Percentiles rank a stretch among this genome's conserved stretches.
Conservation (phyloP, 1,140 invertebrate species). For the Oncopeltus fasciatus region DNA sequence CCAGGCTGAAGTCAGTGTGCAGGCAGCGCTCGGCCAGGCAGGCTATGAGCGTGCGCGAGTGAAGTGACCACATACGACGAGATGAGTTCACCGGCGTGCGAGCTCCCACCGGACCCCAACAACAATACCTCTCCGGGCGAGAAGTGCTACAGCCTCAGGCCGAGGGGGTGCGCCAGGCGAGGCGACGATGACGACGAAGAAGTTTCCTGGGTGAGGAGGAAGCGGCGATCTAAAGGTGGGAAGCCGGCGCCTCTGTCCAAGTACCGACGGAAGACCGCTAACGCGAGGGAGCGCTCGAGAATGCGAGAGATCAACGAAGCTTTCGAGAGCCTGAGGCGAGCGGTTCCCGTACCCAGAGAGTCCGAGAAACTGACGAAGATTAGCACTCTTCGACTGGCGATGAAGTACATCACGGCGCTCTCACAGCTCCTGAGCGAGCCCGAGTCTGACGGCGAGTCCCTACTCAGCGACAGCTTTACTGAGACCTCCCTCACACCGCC, state of each 20-base stretch:
- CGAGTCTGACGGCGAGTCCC: slow-evolving; percentile 19
- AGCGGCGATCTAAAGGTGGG: slow-evolving; percentile 27
- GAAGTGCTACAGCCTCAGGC: slow-evolving; percentile 26
- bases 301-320: slow-evolving; percentile 82
- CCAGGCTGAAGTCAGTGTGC: not conserved
- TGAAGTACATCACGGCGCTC: slow-evolving; percentile 71
- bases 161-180: slow-evolving; percentile 20
- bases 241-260: slow-evolving; percentile 73
- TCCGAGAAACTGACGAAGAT: slow-evolving; percentile 73
- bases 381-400: slow-evolving; percentile 65
- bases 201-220: slow-evolving; percentile 18
- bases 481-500: not conserved
- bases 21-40: not conserved
- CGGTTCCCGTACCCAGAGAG: slow-evolving; percentile 41
- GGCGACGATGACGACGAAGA: slow-evolving; percentile 21
- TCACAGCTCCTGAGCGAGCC: slow-evolving; percentile 29
- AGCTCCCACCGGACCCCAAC: slow-evolving; percentile 4
- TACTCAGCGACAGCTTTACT: slow-evolving; percentile 4
- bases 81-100: slow-evolving; percentile 1
- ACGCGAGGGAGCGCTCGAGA: slow-evolving; percentile 66
- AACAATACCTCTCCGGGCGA: slow-evolving; percentile 21
- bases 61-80: too few relatives aligned
- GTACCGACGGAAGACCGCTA: slow-evolving; percentile 76
- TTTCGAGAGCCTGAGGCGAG: slow-evolving; percentile 61
- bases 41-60: not conserved